Evolutionary conservation across 2,113 vertebrate species (phyloP), one percentile per base, ranked within the genome.

Genomic region (Gasterosteus aculeatus): DNA sequence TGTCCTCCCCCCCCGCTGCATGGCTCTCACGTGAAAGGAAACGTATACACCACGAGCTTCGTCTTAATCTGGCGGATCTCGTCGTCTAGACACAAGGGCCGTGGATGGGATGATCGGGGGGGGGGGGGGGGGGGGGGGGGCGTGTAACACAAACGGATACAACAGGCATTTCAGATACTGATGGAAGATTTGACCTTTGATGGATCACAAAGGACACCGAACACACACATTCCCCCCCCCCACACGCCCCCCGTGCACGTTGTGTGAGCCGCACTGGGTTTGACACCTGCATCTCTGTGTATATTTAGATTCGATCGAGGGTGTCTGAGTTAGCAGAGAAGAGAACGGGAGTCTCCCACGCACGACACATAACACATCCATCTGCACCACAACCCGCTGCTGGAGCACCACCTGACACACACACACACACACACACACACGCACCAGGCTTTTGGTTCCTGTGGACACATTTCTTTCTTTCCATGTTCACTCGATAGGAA

Each of bases 301-400:
- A 87, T 87, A 86, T 87, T 84, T 82, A 78, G 81, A 77, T 65
- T 67, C 14, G 69, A 71, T 74, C 47, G 74, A 86, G 82, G 62
- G 65, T 54, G 61, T 78, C 26, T 57, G 63, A 75, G 82, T 29
- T 47, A 42, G 77, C 22, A 63, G 78, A 81, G 72, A 54, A 33
- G 57, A 69, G 73, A 66, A 11, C 85, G 76, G 69, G 69, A 86
- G 69, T 62, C 79, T 90, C 88, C 88, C 84, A 92, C 89, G 51
- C 88, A 64, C 63, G 72, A 82, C 42, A 12, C 72, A 74, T 44
- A 70, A 81, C 38, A 47, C 65, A 77, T 86, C 87, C 87, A 86
- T 92, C 90, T 91, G 85, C 51, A 88, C 85, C 87, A 71, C 86
- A 83, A 88, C 80, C 86, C 80, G 80, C 78, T 80, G 76, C 16